Evolutionary conservation across 2,797 vertebrate genomes (phyloP).

Genomic region (Scyliorhinus canicula): DNA sequence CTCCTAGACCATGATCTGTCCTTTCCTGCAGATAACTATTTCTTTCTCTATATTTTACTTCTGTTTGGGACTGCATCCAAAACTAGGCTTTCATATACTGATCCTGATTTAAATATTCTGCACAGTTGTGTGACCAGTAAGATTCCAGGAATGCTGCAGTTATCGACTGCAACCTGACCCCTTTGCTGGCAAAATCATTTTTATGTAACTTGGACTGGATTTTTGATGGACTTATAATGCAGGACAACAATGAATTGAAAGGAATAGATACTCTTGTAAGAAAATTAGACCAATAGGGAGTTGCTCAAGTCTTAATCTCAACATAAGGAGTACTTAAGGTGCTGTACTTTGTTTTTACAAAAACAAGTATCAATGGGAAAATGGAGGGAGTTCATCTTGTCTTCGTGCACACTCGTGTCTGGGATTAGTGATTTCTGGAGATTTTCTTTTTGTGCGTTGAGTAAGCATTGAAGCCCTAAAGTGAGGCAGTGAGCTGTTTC

Average conservation of each 20-base stretch:
- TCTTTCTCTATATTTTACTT: neutral
- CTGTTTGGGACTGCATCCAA: too few species aligned
- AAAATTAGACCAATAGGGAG: neutral
- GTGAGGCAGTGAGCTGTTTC: neutral
- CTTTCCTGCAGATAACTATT: neutral
- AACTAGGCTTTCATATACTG: neutral
- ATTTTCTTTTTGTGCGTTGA: neutral
- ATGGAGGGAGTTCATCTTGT: neutral
- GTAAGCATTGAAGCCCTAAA: neutral
- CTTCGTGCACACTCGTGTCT: neutral
- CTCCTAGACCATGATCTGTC: neutral
- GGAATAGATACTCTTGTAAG: neutral
- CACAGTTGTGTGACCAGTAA: neutral
- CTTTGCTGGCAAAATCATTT: neutral
- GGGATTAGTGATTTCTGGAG: neutral
- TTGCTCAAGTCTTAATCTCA: neutral
- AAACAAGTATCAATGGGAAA: neutral
- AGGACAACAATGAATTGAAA: neutral
- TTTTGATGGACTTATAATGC: neutral
- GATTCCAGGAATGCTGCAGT: neutral
- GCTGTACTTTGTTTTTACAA: neutral
- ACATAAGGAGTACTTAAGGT: neutral
- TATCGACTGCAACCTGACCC: neutral
- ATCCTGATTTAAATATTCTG: neutral
- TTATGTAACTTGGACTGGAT: neutral